A percentile compares a stretch with the other conserved stretches of the same genome.
Evolutionary conservation across 2,113 vertebrate species (phyloP).

Genomic region (Nycticryphes semicollaris): DNA sequence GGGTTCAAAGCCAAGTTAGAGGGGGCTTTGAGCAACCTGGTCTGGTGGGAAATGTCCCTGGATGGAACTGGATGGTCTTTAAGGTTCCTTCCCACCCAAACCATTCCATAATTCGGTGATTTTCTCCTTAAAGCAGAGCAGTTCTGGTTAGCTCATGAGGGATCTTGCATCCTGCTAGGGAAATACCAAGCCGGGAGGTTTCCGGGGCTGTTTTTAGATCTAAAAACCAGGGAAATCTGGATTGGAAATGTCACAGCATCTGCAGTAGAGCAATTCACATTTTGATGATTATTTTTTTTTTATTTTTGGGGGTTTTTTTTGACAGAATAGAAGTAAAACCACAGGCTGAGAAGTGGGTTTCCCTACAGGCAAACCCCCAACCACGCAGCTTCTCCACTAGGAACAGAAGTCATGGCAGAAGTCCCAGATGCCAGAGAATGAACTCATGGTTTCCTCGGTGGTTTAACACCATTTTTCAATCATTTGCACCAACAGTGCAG

Average conservation of each 20-base stretch:
- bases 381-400: accelerated
- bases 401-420: background rate
- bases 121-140: background rate
- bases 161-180: background rate
- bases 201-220: background rate
- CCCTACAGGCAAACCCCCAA: background rate
- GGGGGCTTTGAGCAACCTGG: no score
- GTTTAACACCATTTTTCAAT: background rate
- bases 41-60: no score
- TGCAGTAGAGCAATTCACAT: background rate
- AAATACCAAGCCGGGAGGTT: background rate
- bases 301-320: background rate
- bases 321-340: background rate
- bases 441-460: background rate
- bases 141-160: background rate
- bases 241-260: background rate
- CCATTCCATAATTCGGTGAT: no score
- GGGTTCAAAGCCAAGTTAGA: no score
- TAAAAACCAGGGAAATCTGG: background rate
- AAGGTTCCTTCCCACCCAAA: no score
- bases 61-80: no score
- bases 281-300: background rate
- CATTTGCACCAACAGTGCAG: background rate
- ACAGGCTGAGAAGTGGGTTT: background rate
- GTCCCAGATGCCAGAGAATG: background rate